Evolutionary conservation across 2,797 vertebrate species (phyloP).

Genomic region (Atherinosoma microstoma): DNA sequence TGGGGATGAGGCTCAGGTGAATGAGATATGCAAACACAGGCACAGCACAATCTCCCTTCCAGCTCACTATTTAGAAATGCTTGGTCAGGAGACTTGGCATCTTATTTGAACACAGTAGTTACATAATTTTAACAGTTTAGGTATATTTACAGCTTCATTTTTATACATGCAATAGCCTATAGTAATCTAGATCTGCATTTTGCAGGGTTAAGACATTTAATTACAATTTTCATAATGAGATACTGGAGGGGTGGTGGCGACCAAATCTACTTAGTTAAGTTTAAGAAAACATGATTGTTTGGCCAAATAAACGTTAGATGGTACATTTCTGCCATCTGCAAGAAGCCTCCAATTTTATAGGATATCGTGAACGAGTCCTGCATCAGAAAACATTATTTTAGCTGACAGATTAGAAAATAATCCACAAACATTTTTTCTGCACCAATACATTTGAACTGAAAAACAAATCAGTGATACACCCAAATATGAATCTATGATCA

Average conservation of each 20-base stretch:
- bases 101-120: background rate
- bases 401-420: background rate
- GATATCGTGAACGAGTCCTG: background rate
- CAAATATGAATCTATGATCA: background rate
- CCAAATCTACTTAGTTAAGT: background rate
- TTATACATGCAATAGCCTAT: background rate
- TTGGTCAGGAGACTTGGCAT: background rate
- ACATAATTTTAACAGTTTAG: background rate
- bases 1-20: conserved; percentile 6
- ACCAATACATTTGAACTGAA: background rate
- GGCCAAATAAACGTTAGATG: background rate
- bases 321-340: background rate
- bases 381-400: background rate
- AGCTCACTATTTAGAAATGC: background rate
- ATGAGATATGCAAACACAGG: background rate
- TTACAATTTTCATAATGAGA: background rate
- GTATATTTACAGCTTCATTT: background rate
- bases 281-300: background rate
- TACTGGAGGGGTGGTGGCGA: background rate
- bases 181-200: background rate
- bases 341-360: background rate
- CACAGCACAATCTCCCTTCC: conserved; percentile 1
- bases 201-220: background rate
- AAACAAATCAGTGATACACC: background rate
- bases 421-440: background rate